Conservation (phyloP, 2,888 invertebrate genomes). For the Acutogordius australiensis region DNA sequence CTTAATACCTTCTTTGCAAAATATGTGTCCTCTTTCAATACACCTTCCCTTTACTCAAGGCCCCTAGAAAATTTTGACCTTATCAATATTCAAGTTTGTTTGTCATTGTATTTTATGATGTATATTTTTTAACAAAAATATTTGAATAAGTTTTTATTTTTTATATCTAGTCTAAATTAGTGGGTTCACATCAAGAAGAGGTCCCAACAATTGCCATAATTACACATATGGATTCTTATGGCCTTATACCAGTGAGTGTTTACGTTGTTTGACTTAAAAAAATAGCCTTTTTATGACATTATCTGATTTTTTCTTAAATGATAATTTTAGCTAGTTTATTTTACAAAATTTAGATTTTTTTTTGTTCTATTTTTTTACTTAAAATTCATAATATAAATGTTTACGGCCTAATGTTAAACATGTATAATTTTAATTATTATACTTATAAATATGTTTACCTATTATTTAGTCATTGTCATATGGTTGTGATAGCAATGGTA, state of each 20-base stretch:
- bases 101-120: neutral
- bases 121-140: neutral
- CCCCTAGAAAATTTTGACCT: neutral
- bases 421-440: too few species aligned
- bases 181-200: slow-evolving; percentile 27
- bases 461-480: slow-evolving; percentile 42
- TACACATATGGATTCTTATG: slow-evolving; percentile 68
- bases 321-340: neutral
- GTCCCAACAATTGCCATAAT: slow-evolving; percentile 60
- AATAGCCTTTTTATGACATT: too few species aligned
- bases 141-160: neutral
- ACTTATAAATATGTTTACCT: neutral
- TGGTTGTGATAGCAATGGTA: slow-evolving; percentile 71
- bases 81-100: neutral
- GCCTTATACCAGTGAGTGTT: slow-evolving; percentile 50
- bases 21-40: neutral
- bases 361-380: too few species aligned
- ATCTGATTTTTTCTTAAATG: neutral
- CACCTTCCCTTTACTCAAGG: neutral
- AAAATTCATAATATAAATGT: too few species aligned
- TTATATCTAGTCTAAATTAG: neutral
- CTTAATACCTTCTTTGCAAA: neutral
- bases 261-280: neutral
- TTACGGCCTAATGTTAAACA: too few species aligned
- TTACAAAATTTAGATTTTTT: neutral